Percentiles rank a stretch among this genome's conserved stretches.
These are phyloP conservation scores for Drosophila rellima DNA, from an alignment of 2,888 invertebrate species.

Conservation along the genomic window DNA sequence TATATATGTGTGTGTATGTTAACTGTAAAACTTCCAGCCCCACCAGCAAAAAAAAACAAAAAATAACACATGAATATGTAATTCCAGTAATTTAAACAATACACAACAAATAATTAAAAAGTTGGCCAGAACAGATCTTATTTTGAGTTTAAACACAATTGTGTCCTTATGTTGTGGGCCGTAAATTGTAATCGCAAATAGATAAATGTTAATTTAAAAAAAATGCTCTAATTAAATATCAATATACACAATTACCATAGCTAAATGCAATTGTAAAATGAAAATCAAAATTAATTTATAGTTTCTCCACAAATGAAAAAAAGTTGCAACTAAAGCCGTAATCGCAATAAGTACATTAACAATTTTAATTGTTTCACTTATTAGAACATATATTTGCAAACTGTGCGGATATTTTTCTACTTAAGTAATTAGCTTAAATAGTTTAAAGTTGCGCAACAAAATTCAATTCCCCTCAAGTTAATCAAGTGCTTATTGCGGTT, in stretches of 20 bases:
- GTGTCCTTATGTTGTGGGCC: slow-evolving; percentile 18
- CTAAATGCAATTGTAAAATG: slow-evolving; percentile 72
- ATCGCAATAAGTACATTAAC: slow-evolving; percentile 8
- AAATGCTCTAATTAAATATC: slow-evolving; percentile 61
- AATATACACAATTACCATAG: slow-evolving; percentile 61
- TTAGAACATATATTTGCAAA: slow-evolving; percentile 15
- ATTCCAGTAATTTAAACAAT: slow-evolving; percentile 51
- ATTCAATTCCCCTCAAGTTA: slow-evolving; percentile 23
- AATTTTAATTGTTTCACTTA: slow-evolving; percentile 3
- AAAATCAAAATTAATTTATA: slow-evolving; percentile 74
- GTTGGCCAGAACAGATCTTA: slow-evolving; percentile 32
- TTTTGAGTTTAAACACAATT: slow-evolving; percentile 4
- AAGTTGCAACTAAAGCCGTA: slow-evolving; percentile 24
- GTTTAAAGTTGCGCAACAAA: slow-evolving; percentile 54
- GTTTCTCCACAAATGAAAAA: slow-evolving; percentile 32
- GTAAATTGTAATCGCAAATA: slow-evolving; percentile 60
- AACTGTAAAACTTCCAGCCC: slow-evolving; percentile 76
- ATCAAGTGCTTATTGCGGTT: slow-evolving; percentile 25
- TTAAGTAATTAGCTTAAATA: slow-evolving; percentile 68
- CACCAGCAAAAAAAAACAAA: slow-evolving; percentile 62
- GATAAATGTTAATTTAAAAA: slow-evolving; percentile 73
- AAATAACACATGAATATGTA: slow-evolving; percentile 25
- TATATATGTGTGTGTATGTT: slow-evolving; percentile 60
- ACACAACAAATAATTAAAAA: slow-evolving; percentile 18
- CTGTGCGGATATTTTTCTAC: slow-evolving; percentile 64